Conservation (phyloP, 2,113 vertebrate genomes). For the Aptenodytes forsteri region DNA sequence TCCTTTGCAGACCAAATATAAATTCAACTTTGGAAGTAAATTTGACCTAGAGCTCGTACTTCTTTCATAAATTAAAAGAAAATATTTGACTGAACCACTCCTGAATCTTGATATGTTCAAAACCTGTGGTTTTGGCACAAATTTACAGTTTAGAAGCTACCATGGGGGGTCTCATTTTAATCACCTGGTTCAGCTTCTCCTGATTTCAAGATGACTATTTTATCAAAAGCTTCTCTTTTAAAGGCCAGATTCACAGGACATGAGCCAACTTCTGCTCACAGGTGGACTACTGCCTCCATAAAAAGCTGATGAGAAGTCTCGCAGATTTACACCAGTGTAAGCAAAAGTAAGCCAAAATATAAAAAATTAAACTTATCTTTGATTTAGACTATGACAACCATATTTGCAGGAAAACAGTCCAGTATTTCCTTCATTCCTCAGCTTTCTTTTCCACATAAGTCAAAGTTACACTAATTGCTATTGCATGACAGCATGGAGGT, state of each 20-base stretch:
- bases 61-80: conserved; percentile 31
- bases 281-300: neutral
- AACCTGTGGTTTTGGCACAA: neutral
- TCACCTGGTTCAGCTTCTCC: neutral
- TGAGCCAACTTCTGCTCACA: neutral
- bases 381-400: neutral
- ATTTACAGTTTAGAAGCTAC: neutral
- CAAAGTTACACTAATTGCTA: neutral
- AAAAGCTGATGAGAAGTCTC: neutral
- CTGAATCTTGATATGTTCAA: neutral
- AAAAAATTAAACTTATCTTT: neutral
- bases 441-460: neutral
- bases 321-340: neutral
- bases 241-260: neutral
- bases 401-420: neutral
- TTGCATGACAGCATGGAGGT: neutral
- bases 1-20: neutral
- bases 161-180: neutral
- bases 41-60: neutral
- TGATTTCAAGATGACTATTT: neutral
- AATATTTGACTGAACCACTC: conserved; percentile 15
- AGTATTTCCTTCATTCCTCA: neutral
- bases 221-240: neutral
- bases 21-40: conserved; percentile 2
- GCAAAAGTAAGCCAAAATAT: neutral